Base-by-base conservation (phyloP, 2,888 invertebrate genomes). In the Leucoptera coffeella region DNA sequence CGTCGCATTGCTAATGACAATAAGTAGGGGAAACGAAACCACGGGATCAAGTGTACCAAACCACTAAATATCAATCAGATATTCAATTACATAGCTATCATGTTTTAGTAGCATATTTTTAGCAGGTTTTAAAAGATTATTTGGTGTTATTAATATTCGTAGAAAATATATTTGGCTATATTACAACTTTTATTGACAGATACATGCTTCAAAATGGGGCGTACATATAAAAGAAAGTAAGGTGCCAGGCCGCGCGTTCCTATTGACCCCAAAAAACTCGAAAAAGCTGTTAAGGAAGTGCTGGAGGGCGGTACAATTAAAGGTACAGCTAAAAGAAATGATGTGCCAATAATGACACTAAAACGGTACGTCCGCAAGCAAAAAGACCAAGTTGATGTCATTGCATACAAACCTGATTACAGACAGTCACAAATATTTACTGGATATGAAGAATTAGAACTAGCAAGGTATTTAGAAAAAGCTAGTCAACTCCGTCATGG, bases 401-500 rank as follows among this genome's bases (percentile, higher is more conserved):
- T 25, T 13, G n/a, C 24, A 21, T 34, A 30, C 22, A 22, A 29
- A 22, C 30, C 33, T 14, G 31, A 34, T 23, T 35, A 32, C 26
- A 26, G 15, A 26, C 23, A 23, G 27, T 32, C 31, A 9, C 31
- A 35, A 28, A 29, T 38, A 17, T 35, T 35, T 28, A 23, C 32
- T 12, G 12, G 24, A 12, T 27, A 29, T 15, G 27, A 35, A 31
- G 35, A 38, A 21, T 28, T 28, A 20, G 23, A 29, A 22, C 15
- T 35, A 15, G 25, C 25, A 12, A 30, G 25, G 21, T 39, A 38
- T 29, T n/a, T n/a, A n/a, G 26, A 26, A 31, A 39, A 15, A 19
- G 34, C 34, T 20, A 33, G 30, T 22, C 35, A 37, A 33, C 23
- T 33, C 10, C 26, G 35, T 23, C 35, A 40, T 32, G 42, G 40